Base-by-base conservation (phyloP, 2,888 invertebrate genomes). In the Himalopsyche tibetana region DNA sequence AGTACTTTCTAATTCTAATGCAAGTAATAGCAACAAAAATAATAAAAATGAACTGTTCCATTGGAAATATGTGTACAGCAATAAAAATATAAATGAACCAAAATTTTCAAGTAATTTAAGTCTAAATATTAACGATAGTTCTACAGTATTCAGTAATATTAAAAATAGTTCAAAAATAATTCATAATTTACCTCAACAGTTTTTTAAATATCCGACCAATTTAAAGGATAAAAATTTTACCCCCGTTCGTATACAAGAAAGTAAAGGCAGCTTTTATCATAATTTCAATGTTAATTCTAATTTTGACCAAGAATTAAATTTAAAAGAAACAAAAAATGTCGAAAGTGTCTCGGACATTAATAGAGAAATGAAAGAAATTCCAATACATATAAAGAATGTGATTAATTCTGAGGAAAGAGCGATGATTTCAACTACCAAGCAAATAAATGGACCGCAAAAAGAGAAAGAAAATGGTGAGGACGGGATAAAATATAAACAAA, bases 41-140 rank as follows among this genome's bases (percentile, higher is more conserved):
- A 74, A 74, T 74, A 74, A 15, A 36, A 28, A 36, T 12, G 74
- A 86, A 36, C 56, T 88, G 15, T 83, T 56, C 82, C 83, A 79
- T 79, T 85, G 86, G 86, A 88, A 88, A 74, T 86, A 86, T 51
- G 85, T 86, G 19, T 87, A 87, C 38, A 87, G 84, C 55, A 86
- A 86, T 81, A 82, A 80, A 28, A n/a, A 55, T 81, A 42, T 81
- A 36, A n/a, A 11, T 55, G 55, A 82, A n/a, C 28, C 11, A 51
- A 15, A 82, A 11, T 6, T 12, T 4, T 40, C 40, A 5, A 42
- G 36, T 83, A 51, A 83, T 69, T 40, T 11, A 40, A 40, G 28
- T 4, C 19, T 17, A 55, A 55, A 28, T 38, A 74, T 15, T 36
- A 12, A 74, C 4, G 74, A 74, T 8, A 74, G 12, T 36, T 74